Percentiles rank a stretch among this genome's conserved stretches.
phyloP scores from a whole-genome alignment of 2,113 vertebrate genomes.

The Scophthalmus maximus region DNA sequence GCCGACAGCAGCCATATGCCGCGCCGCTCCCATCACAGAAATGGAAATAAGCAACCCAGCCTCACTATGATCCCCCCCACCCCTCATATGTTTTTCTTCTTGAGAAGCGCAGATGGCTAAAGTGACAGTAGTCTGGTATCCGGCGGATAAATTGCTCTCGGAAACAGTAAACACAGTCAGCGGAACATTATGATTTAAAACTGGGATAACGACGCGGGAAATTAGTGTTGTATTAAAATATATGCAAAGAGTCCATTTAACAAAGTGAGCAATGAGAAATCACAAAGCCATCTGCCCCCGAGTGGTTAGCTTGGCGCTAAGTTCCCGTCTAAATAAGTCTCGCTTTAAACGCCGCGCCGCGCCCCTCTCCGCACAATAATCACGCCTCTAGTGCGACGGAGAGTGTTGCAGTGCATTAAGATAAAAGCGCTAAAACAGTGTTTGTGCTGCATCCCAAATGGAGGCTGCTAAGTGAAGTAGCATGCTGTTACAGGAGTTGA shows the following conservation, averaged over 20 bases:
- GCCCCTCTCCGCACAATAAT: conserved; percentile 84
- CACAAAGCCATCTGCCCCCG: conserved; percentile 53
- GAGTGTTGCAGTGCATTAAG: conserved; percentile 88
- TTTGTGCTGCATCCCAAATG: conserved; percentile 76
- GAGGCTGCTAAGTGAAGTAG: conserved; percentile 76
- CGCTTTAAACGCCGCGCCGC: conserved; percentile 83
- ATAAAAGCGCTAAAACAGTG: conserved; percentile 79
- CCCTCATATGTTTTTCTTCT: conserved; percentile 17
- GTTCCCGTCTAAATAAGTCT: conserved; percentile 74
- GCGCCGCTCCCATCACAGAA: conserved; percentile 22
- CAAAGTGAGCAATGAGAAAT: conserved; percentile 49
- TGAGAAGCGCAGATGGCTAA: conserved; percentile 59
- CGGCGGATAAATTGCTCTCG: conserved; percentile 39
- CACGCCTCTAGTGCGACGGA: conserved; percentile 85
- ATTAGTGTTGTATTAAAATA: conserved; percentile 65
- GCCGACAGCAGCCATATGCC: conserved; percentile 53
- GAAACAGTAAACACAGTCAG: conserved; percentile 67
- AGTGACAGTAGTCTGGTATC: conserved; percentile 54
- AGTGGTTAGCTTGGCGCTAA: conserved; percentile 46
- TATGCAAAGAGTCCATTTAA: conserved; percentile 62
- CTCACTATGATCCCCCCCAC: conserved; percentile 24
- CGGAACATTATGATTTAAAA: conserved; percentile 48
- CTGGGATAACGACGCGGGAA: conserved; percentile 52
- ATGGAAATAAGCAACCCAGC: conserved; percentile 45
- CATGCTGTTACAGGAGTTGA: conserved; percentile 71